phyloP scores from a whole-genome alignment of 2,113 vertebrate genomes.

The Neolamprologus cancellatus region DNA sequence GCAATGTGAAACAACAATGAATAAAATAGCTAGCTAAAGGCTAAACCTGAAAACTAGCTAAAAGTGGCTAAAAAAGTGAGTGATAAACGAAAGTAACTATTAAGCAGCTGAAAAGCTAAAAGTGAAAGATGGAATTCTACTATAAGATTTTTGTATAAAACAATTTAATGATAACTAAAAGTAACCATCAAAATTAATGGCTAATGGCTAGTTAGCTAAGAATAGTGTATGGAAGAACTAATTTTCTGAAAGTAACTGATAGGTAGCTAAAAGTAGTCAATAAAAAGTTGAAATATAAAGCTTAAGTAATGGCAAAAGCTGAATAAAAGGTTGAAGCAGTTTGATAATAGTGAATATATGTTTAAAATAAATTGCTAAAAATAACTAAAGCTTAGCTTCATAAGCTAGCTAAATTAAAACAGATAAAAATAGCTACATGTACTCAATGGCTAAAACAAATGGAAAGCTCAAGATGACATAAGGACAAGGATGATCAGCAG shows the following conservation, averaged over 20 bases:
- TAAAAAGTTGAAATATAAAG: not conserved
- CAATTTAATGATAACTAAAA: not conserved
- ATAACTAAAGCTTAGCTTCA: not conserved
- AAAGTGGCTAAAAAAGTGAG: not conserved
- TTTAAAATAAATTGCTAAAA: not conserved
- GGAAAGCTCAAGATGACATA: not conserved
- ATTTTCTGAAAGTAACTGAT: not conserved
- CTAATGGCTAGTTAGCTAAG: not conserved
- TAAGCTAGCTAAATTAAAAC: not conserved
- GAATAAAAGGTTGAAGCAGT: not conserved
- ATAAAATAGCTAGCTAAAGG: not conserved
- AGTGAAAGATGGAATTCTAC: not conserved
- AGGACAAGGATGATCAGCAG: not conserved
- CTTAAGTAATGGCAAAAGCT: not conserved
- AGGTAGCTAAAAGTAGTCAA: not conserved
- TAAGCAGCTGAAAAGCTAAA: not conserved
- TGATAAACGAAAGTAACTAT: not conserved
- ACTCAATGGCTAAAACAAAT: not conserved
- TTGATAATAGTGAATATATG: not conserved
- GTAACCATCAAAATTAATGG: not conserved
- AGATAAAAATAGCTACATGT: not conserved
- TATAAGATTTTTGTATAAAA: not conserved
- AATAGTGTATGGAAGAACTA: not conserved
- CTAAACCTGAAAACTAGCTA: not conserved
- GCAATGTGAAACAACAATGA: not conserved